Evolutionary conservation across 2,888 invertebrate genomes (phyloP).

Genomic region (Mimumesa dahlbomi): DNA sequence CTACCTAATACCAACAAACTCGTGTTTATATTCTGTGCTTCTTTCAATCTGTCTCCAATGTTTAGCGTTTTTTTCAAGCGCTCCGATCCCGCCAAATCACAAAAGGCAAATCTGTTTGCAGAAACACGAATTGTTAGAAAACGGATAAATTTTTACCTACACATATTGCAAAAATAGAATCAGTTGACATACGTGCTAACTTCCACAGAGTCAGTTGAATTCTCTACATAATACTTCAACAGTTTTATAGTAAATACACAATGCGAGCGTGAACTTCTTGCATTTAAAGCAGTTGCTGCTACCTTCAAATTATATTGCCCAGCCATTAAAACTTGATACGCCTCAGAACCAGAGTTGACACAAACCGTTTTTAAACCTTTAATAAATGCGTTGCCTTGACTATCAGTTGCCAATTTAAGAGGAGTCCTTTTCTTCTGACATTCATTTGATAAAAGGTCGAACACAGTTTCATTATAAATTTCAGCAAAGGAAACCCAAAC

Average conservation of each 20-base stretch:
- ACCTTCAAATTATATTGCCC: conserved; percentile 91
- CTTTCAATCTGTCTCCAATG: conserved; percentile 89
- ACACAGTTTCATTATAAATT: conserved; percentile 94
- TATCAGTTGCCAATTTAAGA: conserved; percentile 73
- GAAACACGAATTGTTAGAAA: no score
- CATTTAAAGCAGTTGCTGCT: conserved; percentile 92
- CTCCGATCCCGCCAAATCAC: conserved; percentile 97
- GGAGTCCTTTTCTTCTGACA: conserved; percentile 70
- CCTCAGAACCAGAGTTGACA: conserved; percentile 89
- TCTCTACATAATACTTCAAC: conserved; percentile 82
- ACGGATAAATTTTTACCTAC: no score
- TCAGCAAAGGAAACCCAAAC: conserved; percentile 95
- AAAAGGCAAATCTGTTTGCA: conserved; percentile 85
- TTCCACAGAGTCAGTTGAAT: conserved; percentile 68
- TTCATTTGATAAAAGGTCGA: conserved; percentile 87
- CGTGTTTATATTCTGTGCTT: conserved; percentile 95
- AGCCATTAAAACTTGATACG: conserved; percentile 89
- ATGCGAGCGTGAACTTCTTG: conserved; percentile 94
- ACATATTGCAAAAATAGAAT: no score
- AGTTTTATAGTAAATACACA: conserved; percentile 94
- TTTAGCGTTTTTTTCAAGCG: conserved; percentile 90
- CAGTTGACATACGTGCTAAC: conserved; percentile 73
- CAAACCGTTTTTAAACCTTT: conserved; percentile 82
- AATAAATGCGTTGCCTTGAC: conserved; percentile 71
- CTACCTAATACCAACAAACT: conserved; percentile 93